A percentile compares a stretch with the other conserved stretches of the same genome.
Conservation (phyloP, 2,113 vertebrate species). For the Limnothrissa miodon region DNA sequence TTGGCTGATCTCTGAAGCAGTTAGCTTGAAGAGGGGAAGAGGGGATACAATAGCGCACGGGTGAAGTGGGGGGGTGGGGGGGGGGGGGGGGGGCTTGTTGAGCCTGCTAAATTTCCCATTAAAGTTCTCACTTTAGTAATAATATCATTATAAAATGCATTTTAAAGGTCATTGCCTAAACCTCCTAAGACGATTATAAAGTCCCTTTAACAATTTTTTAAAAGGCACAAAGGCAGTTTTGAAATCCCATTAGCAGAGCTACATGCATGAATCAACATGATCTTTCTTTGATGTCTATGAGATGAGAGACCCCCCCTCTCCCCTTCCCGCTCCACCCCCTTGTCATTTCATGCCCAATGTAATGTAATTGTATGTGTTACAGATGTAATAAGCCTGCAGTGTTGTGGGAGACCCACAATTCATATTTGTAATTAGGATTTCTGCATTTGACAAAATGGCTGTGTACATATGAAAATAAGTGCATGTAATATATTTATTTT, state of each 20-base stretch:
- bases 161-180: constrained; percentile 69
- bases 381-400: constrained; percentile 48
- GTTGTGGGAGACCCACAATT: constrained; percentile 49
- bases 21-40: neutral
- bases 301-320: constrained; percentile 43
- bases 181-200: constrained; percentile 71
- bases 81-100: neutral
- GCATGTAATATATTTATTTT: neutral
- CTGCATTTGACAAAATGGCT: constrained; percentile 42
- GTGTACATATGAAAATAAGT: neutral
- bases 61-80: neutral
- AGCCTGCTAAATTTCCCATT: constrained; percentile 35
- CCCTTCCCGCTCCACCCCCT: constrained; percentile 42
- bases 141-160: constrained; percentile 68
- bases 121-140: constrained; percentile 43
- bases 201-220: constrained; percentile 74
- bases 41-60: neutral
- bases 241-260: constrained; percentile 60
- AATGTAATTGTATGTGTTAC: constrained; percentile 49
- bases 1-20: neutral
- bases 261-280: constrained; percentile 70
- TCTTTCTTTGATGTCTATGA: constrained; percentile 64
- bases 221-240: constrained; percentile 56
- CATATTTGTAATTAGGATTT: constrained; percentile 64
- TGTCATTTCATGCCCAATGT: constrained; percentile 56